A percentile compares a stretch with the other conserved stretches of the same genome.
Evolutionary conservation across 2,888 invertebrate genomes (phyloP).

Genomic region (Opisthograptis luteolata): DNA sequence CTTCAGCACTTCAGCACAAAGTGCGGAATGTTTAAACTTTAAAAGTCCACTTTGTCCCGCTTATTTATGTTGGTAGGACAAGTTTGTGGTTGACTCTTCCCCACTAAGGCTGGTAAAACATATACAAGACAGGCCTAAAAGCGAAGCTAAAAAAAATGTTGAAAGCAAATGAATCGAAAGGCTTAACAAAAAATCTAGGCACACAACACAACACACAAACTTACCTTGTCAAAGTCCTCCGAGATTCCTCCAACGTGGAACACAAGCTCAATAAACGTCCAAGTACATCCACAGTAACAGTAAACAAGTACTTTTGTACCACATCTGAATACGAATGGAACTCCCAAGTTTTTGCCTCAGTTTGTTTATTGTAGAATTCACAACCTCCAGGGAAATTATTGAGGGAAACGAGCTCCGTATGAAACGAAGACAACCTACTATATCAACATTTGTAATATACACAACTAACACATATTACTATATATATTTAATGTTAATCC

Average conservation of each 20-base stretch:
- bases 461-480: slow-evolving; percentile 55
- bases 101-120: no score
- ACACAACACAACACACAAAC: slow-evolving; percentile 21
- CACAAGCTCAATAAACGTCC: slow-evolving; percentile 52
- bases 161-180: not conserved
- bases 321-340: slow-evolving; percentile 62
- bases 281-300: slow-evolving; percentile 55
- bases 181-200: not conserved
- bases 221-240: slow-evolving; percentile 41
- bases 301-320: slow-evolving; percentile 57
- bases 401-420: slow-evolving; percentile 56
- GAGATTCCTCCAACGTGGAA: slow-evolving; percentile 25
- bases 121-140: no score
- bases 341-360: slow-evolving; percentile 63
- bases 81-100: no score
- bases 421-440: slow-evolving; percentile 57
- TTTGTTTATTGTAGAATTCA: slow-evolving; percentile 72
- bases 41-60: no score
- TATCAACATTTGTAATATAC: slow-evolving; percentile 56
- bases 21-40: no score
- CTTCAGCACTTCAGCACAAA: no score
- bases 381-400: slow-evolving; percentile 78
- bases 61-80: no score
- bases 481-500: slow-evolving; percentile 54
- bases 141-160: no score